Conservation (phyloP, 1,140 invertebrate species). For the Drosophila ficusphila region DNA sequence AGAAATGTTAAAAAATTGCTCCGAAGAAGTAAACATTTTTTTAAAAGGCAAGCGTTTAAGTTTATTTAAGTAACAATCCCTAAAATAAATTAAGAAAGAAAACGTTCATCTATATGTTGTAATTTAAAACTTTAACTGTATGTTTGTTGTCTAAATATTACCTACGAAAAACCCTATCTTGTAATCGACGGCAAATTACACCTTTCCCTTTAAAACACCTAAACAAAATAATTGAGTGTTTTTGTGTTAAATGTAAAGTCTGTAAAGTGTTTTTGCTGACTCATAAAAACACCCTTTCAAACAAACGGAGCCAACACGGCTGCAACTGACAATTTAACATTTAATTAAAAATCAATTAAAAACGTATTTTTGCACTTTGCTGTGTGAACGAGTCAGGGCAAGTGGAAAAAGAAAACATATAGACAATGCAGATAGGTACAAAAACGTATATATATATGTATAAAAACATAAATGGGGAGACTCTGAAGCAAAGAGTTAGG, state of each 20-base stretch:
- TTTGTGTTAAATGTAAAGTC: background rate
- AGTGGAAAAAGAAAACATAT: constrained; percentile 8
- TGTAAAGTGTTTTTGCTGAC: constrained; percentile 4
- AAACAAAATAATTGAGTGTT: constrained; percentile 13
- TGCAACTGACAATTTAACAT: constrained; percentile 79
- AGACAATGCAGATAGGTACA: constrained; percentile 9
- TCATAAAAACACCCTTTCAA: constrained; percentile 12
- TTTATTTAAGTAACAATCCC: too few species aligned
- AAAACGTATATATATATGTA: background rate
- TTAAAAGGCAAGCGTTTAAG: too few species aligned
- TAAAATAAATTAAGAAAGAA: too few species aligned
- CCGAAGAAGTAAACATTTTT: too few species aligned
- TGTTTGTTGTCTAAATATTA: background rate
- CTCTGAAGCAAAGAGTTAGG: background rate
- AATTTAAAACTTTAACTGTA: too few species aligned
- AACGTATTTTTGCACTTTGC: constrained; percentile 71
- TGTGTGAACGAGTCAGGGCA: constrained; percentile 12
- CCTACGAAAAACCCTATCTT: background rate
- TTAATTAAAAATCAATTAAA: constrained; percentile 82
- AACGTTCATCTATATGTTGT: too few species aligned
- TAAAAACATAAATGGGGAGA: background rate
- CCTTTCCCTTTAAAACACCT: background rate
- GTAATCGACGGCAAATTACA: background rate
- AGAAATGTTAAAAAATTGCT: too few species aligned
- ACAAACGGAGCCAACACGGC: constrained; percentile 8